Evolutionary conservation across 2,888 invertebrate genomes (phyloP).

Genomic region (Drosophila putrida): DNA sequence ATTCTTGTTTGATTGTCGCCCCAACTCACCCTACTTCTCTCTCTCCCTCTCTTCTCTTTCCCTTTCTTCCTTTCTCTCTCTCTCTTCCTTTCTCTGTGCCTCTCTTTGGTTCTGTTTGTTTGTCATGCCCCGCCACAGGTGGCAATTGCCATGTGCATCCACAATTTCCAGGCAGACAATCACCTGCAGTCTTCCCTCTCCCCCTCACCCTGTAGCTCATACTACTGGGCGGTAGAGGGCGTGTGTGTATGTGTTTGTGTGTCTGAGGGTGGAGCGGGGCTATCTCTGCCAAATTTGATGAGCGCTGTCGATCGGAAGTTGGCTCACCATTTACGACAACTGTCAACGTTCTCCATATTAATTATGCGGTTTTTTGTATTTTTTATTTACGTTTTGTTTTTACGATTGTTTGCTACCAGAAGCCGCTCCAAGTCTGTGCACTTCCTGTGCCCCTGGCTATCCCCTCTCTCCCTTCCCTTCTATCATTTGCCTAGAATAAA

Average conservation of each 20-base stretch:
- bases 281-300: conserved; percentile 57
- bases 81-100: neutral
- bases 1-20: conserved; percentile 1
- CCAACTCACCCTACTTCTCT: neutral
- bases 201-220: neutral
- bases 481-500: neutral
- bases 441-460: conserved; percentile 56
- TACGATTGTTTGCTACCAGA: conserved; percentile 22
- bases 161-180: conserved; percentile 46
- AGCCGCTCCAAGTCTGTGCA: conserved; percentile 52
- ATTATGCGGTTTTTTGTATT: conserved; percentile 43
- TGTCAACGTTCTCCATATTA: conserved; percentile 75
- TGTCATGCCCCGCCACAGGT: conserved; percentile 60
- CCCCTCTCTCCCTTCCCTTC: neutral
- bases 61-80: neutral
- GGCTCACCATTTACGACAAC: conserved; percentile 70
- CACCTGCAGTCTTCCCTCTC: conserved; percentile 30
- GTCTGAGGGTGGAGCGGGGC: neutral
- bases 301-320: conserved; percentile 67
- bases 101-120: conserved; percentile 19
- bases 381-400: conserved; percentile 5
- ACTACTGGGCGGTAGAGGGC: neutral
- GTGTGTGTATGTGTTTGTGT: neutral
- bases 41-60: neutral
- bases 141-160: conserved; percentile 70